These are phyloP conservation scores for Pristiophorus japonicus DNA, from an alignment of 2,113 vertebrate species.

Conservation along the genomic window DNA sequence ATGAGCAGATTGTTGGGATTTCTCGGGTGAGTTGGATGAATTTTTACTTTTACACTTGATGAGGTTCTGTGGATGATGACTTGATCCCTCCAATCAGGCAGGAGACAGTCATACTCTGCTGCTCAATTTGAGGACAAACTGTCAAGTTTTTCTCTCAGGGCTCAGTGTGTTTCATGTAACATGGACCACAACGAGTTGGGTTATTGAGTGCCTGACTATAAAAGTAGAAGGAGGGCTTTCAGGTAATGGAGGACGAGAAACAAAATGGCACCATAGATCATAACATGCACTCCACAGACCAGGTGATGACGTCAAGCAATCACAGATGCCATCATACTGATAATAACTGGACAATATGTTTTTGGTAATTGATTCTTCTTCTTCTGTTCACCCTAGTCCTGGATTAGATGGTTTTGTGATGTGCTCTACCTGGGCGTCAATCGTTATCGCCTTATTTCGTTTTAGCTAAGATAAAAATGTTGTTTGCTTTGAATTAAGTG, in stretches of 20 bases:
- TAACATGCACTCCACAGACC: neutral
- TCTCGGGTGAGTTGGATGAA: constrained; percentile 68
- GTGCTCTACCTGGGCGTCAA: neutral
- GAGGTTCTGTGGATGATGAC: neutral
- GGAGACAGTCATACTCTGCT: neutral
- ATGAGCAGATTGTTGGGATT: constrained; percentile 81
- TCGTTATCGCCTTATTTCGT: neutral
- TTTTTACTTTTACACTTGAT: neutral
- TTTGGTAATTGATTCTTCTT: neutral
- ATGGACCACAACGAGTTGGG: neutral
- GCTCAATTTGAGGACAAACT: neutral
- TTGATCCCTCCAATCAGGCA: neutral
- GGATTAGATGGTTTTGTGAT: neutral
- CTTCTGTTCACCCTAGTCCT: neutral
- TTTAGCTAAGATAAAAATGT: neutral
- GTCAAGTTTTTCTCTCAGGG: neutral
- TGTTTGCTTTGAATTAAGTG: neutral
- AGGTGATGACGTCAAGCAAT: neutral
- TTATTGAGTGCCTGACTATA: neutral
- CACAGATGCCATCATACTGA: neutral
- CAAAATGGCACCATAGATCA: no score
- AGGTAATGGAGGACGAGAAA: neutral
- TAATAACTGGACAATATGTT: neutral
- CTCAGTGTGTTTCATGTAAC: neutral
- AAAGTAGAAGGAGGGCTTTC: neutral